These are phyloP conservation scores for Sebastes alutus DNA, from an alignment of 2,797 vertebrate genomes.

Conservation along the genomic window DNA sequence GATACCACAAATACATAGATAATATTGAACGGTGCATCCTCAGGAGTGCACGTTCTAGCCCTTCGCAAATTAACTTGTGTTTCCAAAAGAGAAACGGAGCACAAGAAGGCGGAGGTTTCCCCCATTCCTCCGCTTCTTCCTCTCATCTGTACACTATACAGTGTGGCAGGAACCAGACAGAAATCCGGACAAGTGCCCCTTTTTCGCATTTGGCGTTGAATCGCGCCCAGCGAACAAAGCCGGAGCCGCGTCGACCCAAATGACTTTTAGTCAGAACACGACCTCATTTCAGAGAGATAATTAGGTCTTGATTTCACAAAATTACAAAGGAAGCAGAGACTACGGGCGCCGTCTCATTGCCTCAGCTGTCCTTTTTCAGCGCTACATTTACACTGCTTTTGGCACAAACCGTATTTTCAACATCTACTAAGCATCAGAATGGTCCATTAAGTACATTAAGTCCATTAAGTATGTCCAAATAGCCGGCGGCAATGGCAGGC, in stretches of 20 bases:
- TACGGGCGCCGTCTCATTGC: neutral
- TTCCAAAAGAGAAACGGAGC: neutral
- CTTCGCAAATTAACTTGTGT: constrained; percentile 72
- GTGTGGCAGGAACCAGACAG: neutral
- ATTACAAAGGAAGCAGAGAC: constrained; percentile 5
- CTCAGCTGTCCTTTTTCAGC: neutral
- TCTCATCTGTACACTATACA: constrained; percentile 44
- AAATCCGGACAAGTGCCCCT: constrained; percentile 4
- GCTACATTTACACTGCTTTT: constrained; percentile 47
- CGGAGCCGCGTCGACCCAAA: neutral
- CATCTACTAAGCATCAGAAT: constrained; percentile 24
- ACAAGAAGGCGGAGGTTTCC: neutral
- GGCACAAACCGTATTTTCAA: constrained; percentile 27
- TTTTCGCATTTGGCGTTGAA: neutral
- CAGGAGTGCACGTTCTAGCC: constrained; percentile 67
- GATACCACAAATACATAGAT: constrained; percentile 41
- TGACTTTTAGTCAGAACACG: neutral
- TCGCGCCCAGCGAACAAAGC: neutral
- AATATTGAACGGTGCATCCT: constrained; percentile 52
- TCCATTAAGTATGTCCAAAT: constrained; percentile 10
- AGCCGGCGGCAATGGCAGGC: neutral
- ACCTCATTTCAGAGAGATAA: neutral
- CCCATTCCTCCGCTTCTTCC: neutral
- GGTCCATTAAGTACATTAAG: constrained; percentile 27
- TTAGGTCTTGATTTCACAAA: constrained; percentile 15